These are phyloP conservation scores for Ashinkailepas kermadecensis DNA, from an alignment of 2,888 invertebrate genomes.

Conservation along the genomic window DNA sequence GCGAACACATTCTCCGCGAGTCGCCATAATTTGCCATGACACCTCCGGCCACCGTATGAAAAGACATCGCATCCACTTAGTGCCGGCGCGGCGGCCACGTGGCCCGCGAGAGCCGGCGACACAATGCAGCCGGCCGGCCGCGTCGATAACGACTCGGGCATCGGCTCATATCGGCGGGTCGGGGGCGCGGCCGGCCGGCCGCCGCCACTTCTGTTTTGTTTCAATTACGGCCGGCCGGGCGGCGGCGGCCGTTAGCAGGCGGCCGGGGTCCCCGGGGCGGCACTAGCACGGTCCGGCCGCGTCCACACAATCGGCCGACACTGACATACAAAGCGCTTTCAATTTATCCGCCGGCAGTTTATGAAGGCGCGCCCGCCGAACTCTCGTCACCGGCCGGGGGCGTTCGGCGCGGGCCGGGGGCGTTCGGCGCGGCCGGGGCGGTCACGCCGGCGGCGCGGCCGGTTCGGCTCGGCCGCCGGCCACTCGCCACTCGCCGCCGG, in stretches of 20 bases:
- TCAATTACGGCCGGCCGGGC: neutral
- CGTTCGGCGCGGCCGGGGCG: neutral
- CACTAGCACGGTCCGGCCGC: neutral
- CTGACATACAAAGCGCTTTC: neutral
- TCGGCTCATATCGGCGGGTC: neutral
- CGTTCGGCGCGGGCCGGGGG: too few species aligned
- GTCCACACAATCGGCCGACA: neutral
- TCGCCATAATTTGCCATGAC: too few species aligned
- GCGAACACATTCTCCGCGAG: too few species aligned
- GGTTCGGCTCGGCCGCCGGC: neutral
- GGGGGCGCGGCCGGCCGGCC: neutral
- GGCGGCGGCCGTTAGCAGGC: neutral
- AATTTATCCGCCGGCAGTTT: slow-evolving; percentile 11
- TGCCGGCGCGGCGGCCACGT: too few species aligned
- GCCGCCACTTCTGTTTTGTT: slow-evolving; percentile 8
- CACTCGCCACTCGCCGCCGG: neutral
- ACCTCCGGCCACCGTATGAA: too few species aligned
- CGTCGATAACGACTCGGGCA: too few species aligned
- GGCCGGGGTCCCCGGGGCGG: neutral
- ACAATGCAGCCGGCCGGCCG: neutral
- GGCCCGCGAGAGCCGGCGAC: neutral
- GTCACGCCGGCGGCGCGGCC: neutral
- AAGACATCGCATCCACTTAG: too few species aligned
- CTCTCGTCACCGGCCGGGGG: too few species aligned
- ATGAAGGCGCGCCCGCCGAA: neutral